Conservation (phyloP, 1,140 invertebrate species). For the Heliconius himera region DNA sequence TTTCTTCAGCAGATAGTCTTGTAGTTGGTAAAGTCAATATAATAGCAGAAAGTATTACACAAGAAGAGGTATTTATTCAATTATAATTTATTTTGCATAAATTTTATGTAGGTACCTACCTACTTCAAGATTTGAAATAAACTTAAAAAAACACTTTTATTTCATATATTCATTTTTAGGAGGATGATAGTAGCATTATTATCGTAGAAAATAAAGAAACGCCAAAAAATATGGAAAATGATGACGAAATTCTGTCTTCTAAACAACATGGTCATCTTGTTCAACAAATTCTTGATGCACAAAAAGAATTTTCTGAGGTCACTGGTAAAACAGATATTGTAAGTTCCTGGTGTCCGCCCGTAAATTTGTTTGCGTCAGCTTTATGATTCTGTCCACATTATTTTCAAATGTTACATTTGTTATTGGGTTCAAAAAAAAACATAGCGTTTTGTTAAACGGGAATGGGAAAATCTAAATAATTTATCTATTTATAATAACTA, state of each 20-base stretch:
- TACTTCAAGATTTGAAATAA: neutral
- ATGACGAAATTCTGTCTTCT: constrained; percentile 43
- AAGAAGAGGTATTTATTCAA: constrained; percentile 65
- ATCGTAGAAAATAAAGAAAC: constrained; percentile 72
- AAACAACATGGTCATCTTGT: constrained; percentile 88
- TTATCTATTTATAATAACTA: too few species aligned
- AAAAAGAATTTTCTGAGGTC: constrained; percentile 82
- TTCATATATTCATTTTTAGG: constrained; percentile 58
- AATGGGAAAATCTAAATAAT: too few species aligned
- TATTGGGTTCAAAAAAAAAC: too few species aligned
- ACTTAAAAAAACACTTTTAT: neutral
- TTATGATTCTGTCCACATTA: too few species aligned
- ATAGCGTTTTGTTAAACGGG: too few species aligned
- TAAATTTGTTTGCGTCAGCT: too few species aligned
- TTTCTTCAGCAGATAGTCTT: constrained; percentile 81
- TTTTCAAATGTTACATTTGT: too few species aligned
- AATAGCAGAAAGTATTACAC: constrained; percentile 85
- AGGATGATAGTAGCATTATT: constrained; percentile 83
- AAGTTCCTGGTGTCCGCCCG: constrained; percentile 46
- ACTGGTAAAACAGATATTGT: constrained; percentile 80
- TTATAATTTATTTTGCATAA: constrained; percentile 15
- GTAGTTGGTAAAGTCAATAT: constrained; percentile 85
- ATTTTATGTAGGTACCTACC: neutral
- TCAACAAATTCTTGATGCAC: constrained; percentile 90
- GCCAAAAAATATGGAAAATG: constrained; percentile 41